These are phyloP conservation scores for Synaphobranchus kaupii DNA, from an alignment of 2,797 vertebrate genomes.

Conservation along the genomic window DNA sequence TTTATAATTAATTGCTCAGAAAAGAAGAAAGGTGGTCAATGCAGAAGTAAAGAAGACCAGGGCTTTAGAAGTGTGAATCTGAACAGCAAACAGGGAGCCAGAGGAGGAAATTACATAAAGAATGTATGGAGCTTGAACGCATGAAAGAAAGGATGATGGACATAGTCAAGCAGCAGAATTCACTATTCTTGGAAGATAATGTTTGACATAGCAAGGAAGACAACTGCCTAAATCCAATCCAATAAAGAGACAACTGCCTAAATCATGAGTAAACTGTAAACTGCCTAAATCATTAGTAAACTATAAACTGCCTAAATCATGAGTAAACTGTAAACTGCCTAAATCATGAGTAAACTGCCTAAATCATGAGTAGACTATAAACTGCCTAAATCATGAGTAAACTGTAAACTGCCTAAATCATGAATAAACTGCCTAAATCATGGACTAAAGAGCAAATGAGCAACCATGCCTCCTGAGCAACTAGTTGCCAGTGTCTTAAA, in stretches of 20 bases:
- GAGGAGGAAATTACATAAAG: background rate
- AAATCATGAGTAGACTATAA: too few relatives aligned
- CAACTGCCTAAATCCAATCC: background rate
- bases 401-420: too few relatives aligned
- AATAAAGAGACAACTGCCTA: too few relatives aligned
- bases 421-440: background rate
- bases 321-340: too few relatives aligned
- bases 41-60: background rate
- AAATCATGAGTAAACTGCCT: too few relatives aligned
- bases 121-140: background rate
- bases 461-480: background rate
- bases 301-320: too few relatives aligned
- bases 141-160: background rate
- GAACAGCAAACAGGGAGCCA: background rate
- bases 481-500: background rate
- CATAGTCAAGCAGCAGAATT: background rate
- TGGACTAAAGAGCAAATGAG: background rate
- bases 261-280: too few relatives aligned
- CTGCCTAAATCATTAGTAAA: too few relatives aligned
- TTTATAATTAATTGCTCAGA: background rate
- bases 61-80: background rate
- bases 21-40: background rate
- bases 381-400: too few relatives aligned
- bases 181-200: background rate
- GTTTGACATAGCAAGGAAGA: background rate